phyloP scores from a whole-genome alignment of 2,888 invertebrate species.

The Venusia cambrica region DNA sequence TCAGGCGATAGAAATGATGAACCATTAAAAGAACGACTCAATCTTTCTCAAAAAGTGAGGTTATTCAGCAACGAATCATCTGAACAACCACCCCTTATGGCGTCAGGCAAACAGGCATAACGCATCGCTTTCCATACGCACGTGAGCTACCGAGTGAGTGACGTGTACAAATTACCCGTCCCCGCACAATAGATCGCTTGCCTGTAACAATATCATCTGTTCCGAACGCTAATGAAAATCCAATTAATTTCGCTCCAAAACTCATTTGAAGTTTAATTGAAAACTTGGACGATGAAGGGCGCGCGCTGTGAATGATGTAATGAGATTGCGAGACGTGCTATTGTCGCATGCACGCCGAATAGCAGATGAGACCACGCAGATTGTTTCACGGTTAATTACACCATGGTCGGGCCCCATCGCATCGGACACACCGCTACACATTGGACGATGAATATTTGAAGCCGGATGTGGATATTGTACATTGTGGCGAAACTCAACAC shows the following conservation, averaged over 20 bases:
- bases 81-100: slow-evolving; percentile 16
- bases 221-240: slow-evolving; percentile 77
- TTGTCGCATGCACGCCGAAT: slow-evolving; percentile 73
- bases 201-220: slow-evolving; percentile 77
- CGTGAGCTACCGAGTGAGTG: slow-evolving; percentile 59
- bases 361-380: slow-evolving; percentile 56
- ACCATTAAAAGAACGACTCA: slow-evolving; percentile 6
- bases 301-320: slow-evolving; percentile 64
- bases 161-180: slow-evolving; percentile 67
- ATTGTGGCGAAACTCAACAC: slow-evolving; percentile 1
- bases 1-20: too few relatives aligned
- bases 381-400: slow-evolving; percentile 64
- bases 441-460: slow-evolving; percentile 51
- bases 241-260: slow-evolving; percentile 77
- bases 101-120: slow-evolving; percentile 18
- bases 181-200: slow-evolving; percentile 48
- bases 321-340: slow-evolving; percentile 66
- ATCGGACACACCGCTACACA: slow-evolving; percentile 14
- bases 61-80: slow-evolving; percentile 7
- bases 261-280: slow-evolving; percentile 80
- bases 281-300: slow-evolving; percentile 65
- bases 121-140: slow-evolving; percentile 32
- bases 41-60: slow-evolving; percentile 2
- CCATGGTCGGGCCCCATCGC: slow-evolving; percentile 20
- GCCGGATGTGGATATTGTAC: slow-evolving; percentile 13